phyloP scores from a whole-genome alignment of 1,140 invertebrate genomes.

The Batillaria attramentaria region DNA sequence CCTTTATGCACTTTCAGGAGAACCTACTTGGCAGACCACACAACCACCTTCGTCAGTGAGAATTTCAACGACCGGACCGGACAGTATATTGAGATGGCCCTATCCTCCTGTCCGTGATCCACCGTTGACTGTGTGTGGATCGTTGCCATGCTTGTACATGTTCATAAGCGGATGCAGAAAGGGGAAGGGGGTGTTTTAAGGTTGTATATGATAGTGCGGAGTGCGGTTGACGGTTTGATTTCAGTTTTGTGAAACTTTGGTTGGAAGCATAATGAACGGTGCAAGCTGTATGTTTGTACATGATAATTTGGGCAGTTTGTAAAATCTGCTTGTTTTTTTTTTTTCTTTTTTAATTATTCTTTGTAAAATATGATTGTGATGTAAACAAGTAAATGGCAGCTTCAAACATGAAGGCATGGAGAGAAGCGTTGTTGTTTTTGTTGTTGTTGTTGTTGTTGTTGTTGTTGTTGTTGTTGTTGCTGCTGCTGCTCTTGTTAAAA shows the following conservation, averaged over 20 bases:
- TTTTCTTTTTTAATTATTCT: no score
- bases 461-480: no score
- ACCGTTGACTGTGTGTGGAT: neutral
- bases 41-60: constrained; percentile 13
- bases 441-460: no score
- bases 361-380: no score
- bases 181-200: neutral
- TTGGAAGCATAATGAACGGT: neutral
- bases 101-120: neutral
- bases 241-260: neutral
- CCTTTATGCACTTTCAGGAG: constrained; percentile 1
- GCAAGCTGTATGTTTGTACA: neutral
- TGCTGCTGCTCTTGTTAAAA: no score
- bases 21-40: constrained; percentile 21
- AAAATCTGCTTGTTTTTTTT: no score
- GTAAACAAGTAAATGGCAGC: no score
- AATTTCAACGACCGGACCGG: neutral
- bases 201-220: neutral
- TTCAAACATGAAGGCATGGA: no score
- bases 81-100: neutral
- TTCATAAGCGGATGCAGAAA: neutral
- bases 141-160: neutral
- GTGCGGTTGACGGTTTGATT: neutral
- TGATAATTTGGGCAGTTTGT: no score
- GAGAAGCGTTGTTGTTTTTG: no score